Conservation (phyloP, 2,113 vertebrate species). For the Dicentrarchus labrax region DNA sequence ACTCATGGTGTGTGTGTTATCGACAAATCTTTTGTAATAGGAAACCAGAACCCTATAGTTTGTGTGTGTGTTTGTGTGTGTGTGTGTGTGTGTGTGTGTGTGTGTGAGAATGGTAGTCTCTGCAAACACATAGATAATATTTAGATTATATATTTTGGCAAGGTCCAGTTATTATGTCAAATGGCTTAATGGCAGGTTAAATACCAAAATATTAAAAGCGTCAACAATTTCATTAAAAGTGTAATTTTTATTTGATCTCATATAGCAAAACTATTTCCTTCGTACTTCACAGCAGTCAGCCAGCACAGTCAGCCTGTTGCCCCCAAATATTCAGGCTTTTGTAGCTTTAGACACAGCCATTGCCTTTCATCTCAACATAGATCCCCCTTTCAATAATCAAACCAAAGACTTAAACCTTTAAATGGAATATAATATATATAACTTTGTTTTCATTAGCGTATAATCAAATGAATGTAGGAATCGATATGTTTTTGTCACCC, state of each 20-base stretch:
- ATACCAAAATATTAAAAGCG: no score
- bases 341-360: background rate
- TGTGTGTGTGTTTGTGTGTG: background rate
- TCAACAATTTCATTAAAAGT: no score
- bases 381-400: background rate
- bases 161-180: background rate
- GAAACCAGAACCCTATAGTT: conserved; percentile 20
- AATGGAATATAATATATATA: no score
- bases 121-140: background rate
- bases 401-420: no score
- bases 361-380: background rate
- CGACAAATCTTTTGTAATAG: conserved; percentile 48
- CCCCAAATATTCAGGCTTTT: background rate
- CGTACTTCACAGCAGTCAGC: no score
- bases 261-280: no score
- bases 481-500: no score
- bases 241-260: no score
- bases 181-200: background rate
- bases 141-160: background rate
- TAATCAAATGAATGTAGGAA: no score
- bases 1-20: conserved; percentile 50
- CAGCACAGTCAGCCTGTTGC: background rate
- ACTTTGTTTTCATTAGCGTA: no score
- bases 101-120: background rate
- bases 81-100: background rate